These are phyloP conservation scores for Heterodera carotae DNA, from an alignment of 1,140 invertebrate genomes.

Conservation along the genomic window DNA sequence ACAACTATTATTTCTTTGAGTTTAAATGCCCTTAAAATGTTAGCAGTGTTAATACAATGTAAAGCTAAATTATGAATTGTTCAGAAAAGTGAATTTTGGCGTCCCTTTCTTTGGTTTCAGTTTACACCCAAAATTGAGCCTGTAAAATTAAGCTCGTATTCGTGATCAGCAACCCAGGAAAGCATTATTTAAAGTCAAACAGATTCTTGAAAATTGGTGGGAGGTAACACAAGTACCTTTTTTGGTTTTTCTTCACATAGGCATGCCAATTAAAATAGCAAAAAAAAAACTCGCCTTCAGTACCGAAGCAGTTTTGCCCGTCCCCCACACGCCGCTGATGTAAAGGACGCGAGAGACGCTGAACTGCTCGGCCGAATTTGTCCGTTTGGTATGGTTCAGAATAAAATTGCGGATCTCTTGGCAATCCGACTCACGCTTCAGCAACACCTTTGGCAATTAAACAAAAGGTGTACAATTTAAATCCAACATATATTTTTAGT, in stretches of 20 bases:
- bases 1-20: no score
- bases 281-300: conserved; percentile 73
- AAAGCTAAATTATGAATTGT: no score
- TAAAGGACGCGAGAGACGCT: conserved; percentile 73
- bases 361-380: neutral
- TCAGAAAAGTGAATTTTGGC: conserved; percentile 74
- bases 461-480: neutral
- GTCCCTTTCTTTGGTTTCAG: neutral
- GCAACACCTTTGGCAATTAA: conserved; percentile 10
- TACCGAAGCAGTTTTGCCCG: conserved; percentile 95
- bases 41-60: no score
- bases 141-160: no score
- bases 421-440: conserved; percentile 35
- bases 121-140: neutral
- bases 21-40: no score
- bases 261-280: no score
- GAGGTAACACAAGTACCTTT: no score
- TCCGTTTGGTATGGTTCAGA: conserved; percentile 20
- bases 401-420: conserved; percentile 36
- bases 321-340: conserved; percentile 94
- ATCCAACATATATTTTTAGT: neutral
- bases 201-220: conserved; percentile 68
- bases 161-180: no score
- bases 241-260: no score
- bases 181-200: no score